Base-by-base conservation (phyloP, 2,888 invertebrate species). In the Aspidiotus destructor region DNA sequence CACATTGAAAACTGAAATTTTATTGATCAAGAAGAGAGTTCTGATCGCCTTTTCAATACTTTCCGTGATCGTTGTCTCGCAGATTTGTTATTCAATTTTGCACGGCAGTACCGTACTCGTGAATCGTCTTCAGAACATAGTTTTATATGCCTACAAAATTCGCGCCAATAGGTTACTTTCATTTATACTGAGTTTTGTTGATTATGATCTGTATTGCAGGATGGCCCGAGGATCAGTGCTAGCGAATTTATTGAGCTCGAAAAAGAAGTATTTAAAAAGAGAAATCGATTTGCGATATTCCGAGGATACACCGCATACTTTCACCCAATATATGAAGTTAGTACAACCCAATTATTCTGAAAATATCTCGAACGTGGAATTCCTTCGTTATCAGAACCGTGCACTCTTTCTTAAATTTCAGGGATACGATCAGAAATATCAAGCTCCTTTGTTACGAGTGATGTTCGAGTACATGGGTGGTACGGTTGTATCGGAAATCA, bases 231-330 rank as follows among this genome's bases (percentile, higher is more conserved):
- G 13, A 42, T 58, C n/a, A 58, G 8, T 60, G 8, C n/a, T 44
- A 15, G 42, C 0, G 44, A 65, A 13, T 48, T 48, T 44, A 44
- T 58, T 8, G 10, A 6, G 7, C 17, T 65, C 5, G 58, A 65
- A 48, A 48, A 65, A 58, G 57, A 65, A 41, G n/a, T 65, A 48
- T 65, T 60, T 48, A 41, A 28, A 13, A 8, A 42, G n/a, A 41
- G 15, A 48, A 65, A 58, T 60, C 58, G 17, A 16, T 65, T 58
- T 40, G 65, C 65, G 0, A 48, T 65, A 44, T 65, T 65, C 17
- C 40, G 57, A 41, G 65, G 65, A 41, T 65, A 58, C 58, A 58
- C 8, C 11, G 65, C 57, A 0, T 65, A 58, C 48, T 65, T 65
- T 40, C 41, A 58, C 40, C 13, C 58, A 11, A 28, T 10, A 28